A percentile compares a stretch with the other conserved stretches of the same genome.
Conservation (phyloP, 2,113 vertebrate genomes). For the Rhipidura dahli region DNA sequence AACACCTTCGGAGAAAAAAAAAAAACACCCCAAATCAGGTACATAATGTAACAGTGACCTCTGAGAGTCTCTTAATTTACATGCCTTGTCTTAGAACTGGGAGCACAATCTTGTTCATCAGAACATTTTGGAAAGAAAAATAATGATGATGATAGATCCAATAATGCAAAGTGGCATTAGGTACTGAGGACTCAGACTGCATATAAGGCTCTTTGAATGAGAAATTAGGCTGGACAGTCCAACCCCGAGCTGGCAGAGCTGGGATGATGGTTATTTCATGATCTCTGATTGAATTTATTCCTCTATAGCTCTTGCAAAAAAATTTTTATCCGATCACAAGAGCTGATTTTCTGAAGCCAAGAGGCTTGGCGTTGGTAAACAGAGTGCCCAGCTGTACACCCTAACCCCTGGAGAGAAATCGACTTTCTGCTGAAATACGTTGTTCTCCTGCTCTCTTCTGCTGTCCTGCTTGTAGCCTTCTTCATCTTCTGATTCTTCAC, state of each 20-base stretch:
- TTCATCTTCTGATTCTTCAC: not conserved
- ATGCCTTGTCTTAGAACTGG: not conserved
- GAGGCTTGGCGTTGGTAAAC: not conserved
- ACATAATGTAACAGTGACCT: not conserved
- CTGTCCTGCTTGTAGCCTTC: not conserved
- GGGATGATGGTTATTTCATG: not conserved
- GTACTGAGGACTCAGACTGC: not conserved
- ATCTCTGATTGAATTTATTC: not conserved
- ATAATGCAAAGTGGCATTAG: not conserved
- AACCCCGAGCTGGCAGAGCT: not conserved
- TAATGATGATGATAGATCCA: not conserved
- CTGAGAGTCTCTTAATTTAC: not conserved
- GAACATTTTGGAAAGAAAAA: not conserved
- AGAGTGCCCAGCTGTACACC: not conserved
- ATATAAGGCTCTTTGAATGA: not conserved
- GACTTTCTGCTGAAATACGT: not conserved
- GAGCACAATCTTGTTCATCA: not conserved
- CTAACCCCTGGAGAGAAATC: not conserved
- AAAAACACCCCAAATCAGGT: accelerated
- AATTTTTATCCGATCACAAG: not conserved
- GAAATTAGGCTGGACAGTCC: not conserved
- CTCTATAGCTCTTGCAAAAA: not conserved
- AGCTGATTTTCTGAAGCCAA: not conserved
- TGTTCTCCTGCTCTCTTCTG: not conserved
- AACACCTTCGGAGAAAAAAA: not conserved